Base-by-base conservation (phyloP, 2,113 vertebrate genomes). In the Tringa solitaria region DNA sequence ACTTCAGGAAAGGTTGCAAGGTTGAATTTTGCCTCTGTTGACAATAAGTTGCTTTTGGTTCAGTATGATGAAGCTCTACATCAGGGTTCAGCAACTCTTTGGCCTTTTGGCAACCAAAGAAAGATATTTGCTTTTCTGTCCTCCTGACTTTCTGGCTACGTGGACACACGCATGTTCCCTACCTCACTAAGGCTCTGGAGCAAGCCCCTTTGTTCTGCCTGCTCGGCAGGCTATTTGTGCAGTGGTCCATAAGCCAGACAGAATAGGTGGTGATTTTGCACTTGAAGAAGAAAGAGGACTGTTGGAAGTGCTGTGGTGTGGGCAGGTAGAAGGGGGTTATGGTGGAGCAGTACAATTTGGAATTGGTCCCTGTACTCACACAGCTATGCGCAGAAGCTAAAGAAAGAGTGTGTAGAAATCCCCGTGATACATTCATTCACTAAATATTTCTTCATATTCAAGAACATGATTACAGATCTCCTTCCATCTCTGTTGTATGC, bases 401-500 rank as follows among this genome's bases (percentile, higher is more conserved):
- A 90, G 57, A 65, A 82, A 57, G 16, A 21, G 23, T 13, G 69
- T 50, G 15, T 54, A 70, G 46, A 73, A 93, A 81, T 75, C 32
- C 5, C 61, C 3, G 0, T 48, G 33, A 37, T 8, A 27, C 60
- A 24, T 56, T 88, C 6, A 39, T 78, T 69, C 68, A 48, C 45
- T 77, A 77, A 84, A 53, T 87, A 94, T 63, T 85, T 59, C 18
- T 61, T 60, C 63, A 37, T 56, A 41, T 69, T 79, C 85, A 78
- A 91, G 45, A 60, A 60, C 17, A 48, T 32, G 16, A 9, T 30
- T 82, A 76, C 54, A 64, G 8, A 8, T 57, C 32, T 72, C 45
- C 30, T 89, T 76, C 84, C 28, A 27, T 84, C 78, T 78, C 79
- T 76, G 16, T 37, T 86, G 50, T 70, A 50, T 84, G 69, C 80